Base-by-base conservation (phyloP, 2,113 vertebrate genomes). In the Tamias sibiricus region DNA sequence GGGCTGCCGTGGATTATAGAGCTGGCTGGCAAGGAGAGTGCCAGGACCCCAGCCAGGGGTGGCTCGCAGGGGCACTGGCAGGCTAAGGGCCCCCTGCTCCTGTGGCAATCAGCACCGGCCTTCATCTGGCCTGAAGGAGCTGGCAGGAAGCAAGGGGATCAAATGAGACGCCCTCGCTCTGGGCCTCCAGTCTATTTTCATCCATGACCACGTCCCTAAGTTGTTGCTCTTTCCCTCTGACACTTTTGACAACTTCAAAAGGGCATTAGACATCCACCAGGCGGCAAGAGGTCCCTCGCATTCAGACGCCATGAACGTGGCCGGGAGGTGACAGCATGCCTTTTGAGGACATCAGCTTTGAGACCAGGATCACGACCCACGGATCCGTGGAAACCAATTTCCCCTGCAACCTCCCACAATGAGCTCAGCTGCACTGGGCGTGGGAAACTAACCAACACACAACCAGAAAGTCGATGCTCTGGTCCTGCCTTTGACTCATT, bases 281-380 rank as follows among this genome's bases (percentile, higher is more conserved):
- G 32, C 62, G 68, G 12, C 3, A 4, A 4, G 12, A 7, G 6
- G 32, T 54, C 77, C 82, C 3, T 12, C 3, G 77, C 52, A 28
- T 40, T 1, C 35, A 40, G 30, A 47, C 10, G 17, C 52, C 49
- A 8, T 0, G 4, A 30, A 40, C 4, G 1, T 8, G 0, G 0
- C 71, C 0, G 57, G 37, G 44, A 24, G n/a, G 1, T 0, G 26
- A 47, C 0, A 10, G n/a, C 26, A 2, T 17, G 30, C 40, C 52
- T 49, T n/a, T 30, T 2, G 64, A 72, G 66, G 22, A 44, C 2
- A 19, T 6, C 93, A 9, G 16, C 22, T 20, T 20, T 3, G 42
- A 76, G 80, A 49, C 16, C 1, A 2, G 0, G 2, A 6, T 11
- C 1, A 0, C 81, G 11, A 6, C 35, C 3, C 30, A 32, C 0